A percentile compares a stretch with the other conserved stretches of the same genome.
Conservation (phyloP, 2,113 vertebrate genomes). For the Hypanus sabinus region DNA sequence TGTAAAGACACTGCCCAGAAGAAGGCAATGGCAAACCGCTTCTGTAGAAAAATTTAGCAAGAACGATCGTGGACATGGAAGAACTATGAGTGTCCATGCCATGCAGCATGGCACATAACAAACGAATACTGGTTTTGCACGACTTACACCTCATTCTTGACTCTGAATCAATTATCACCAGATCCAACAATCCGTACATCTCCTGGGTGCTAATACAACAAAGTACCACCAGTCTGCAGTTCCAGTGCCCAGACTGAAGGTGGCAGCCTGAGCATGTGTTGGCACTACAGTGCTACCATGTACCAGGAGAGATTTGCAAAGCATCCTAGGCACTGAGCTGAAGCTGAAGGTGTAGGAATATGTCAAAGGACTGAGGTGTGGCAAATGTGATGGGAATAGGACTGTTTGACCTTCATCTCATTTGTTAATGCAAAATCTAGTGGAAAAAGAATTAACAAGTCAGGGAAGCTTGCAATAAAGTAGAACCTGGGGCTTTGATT, state of each 20-base stretch:
- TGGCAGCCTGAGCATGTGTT: neutral
- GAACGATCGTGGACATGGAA: too few species aligned
- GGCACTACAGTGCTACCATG: neutral
- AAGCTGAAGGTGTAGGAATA: neutral
- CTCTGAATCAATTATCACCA: neutral
- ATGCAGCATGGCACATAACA: too few species aligned
- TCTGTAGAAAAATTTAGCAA: too few species aligned
- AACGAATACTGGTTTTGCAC: too few species aligned
- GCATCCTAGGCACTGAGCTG: neutral
- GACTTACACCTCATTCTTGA: too few species aligned
- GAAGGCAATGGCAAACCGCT: too few species aligned
- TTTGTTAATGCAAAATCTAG: neutral
- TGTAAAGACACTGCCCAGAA: too few species aligned
- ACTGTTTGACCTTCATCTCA: neutral
- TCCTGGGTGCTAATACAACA: neutral
- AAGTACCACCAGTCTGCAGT: neutral
- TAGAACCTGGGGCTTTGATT: too few species aligned
- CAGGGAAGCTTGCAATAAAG: neutral
- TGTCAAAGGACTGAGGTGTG: neutral
- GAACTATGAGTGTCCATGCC: too few species aligned
- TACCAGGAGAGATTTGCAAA: too few species aligned
- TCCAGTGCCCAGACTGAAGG: neutral
- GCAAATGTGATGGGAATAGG: neutral
- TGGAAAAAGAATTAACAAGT: neutral
- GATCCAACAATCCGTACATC: neutral